Conservation (phyloP, 1,140 invertebrate genomes). For the Tenebrio molitor region DNA sequence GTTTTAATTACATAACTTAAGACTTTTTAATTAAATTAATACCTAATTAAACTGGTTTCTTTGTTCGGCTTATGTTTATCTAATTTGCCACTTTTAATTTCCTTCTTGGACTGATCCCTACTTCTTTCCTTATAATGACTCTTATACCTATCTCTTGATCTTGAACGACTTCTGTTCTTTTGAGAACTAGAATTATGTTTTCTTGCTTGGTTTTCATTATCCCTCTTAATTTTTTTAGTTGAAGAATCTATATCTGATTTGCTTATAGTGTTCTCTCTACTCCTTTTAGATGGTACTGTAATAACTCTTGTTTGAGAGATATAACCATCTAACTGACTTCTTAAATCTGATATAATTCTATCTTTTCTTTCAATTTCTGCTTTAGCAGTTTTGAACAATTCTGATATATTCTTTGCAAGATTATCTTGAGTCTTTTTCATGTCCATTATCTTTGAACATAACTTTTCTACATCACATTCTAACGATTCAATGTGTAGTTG, state of each 20-base stretch:
- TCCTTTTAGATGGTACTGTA: background rate
- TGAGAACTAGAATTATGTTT: background rate
- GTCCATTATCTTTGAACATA: conserved; percentile 37
- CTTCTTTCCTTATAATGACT: background rate
- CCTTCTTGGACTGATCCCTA: conserved; percentile 1
- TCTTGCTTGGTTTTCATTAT: background rate
- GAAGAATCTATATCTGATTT: background rate
- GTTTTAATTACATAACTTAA: no score
- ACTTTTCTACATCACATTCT: conserved; percentile 41
- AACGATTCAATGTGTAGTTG: conserved; percentile 41
- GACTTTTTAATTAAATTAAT: no score
- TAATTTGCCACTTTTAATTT: background rate
- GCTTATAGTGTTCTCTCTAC: conserved; percentile 1
- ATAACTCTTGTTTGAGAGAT: conserved; percentile 5
- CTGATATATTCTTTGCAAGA: conserved; percentile 67
- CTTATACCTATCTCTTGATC: conserved; percentile 1
- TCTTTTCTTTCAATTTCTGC: conserved; percentile 68
- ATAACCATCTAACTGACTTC: conserved; percentile 50
- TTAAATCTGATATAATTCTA: conserved; percentile 64
- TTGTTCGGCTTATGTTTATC: background rate
- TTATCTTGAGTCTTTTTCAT: conserved; percentile 59
- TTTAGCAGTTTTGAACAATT: conserved; percentile 68
- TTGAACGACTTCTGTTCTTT: background rate
- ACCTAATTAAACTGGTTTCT: background rate
- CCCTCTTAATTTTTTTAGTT: background rate